Percentiles rank a stretch among this genome's conserved stretches.
Conservation (phyloP, 2,888 invertebrate genomes). For the Pteria penguin region DNA sequence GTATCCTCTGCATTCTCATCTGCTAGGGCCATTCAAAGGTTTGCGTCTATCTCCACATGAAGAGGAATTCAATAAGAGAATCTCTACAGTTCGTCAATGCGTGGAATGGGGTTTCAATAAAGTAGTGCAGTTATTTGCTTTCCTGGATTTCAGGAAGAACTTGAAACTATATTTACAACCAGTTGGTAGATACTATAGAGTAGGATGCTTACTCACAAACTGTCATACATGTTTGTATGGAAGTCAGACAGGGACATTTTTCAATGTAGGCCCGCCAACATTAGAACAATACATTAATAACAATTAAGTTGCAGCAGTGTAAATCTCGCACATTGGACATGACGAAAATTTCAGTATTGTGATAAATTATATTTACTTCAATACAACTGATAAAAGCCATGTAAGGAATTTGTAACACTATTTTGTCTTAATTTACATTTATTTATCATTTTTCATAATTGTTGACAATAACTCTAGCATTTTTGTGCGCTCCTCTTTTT, state of each 20-base stretch:
- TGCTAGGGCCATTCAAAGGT: slow-evolving; percentile 28
- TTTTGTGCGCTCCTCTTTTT: slow-evolving; percentile 6
- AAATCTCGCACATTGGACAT: no score
- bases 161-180: slow-evolving; percentile 50
- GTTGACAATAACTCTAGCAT: not conserved
- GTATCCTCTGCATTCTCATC: slow-evolving; percentile 23
- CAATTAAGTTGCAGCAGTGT: no score
- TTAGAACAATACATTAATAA: slow-evolving; percentile 7
- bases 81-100: slow-evolving; percentile 32
- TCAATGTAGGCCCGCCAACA: slow-evolving; percentile 16
- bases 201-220: slow-evolving; percentile 40
- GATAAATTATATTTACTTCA: not conserved
- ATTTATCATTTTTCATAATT: not conserved
- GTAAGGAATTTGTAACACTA: no score
- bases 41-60: slow-evolving; percentile 12
- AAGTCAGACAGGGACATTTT: slow-evolving; percentile 4
- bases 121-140: not conserved
- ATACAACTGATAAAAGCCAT: no score
- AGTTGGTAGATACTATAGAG: slow-evolving; percentile 10
- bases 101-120: slow-evolving; percentile 40
- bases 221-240: slow-evolving; percentile 42
- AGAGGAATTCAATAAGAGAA: slow-evolving; percentile 26
- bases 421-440: not conserved
- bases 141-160: slow-evolving; percentile 32
- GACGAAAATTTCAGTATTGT: no score